Percentiles rank a stretch among this genome's conserved stretches.
Evolutionary conservation across 2,888 invertebrate species (phyloP).

Genomic region (Entomobrya multifasciata): DNA sequence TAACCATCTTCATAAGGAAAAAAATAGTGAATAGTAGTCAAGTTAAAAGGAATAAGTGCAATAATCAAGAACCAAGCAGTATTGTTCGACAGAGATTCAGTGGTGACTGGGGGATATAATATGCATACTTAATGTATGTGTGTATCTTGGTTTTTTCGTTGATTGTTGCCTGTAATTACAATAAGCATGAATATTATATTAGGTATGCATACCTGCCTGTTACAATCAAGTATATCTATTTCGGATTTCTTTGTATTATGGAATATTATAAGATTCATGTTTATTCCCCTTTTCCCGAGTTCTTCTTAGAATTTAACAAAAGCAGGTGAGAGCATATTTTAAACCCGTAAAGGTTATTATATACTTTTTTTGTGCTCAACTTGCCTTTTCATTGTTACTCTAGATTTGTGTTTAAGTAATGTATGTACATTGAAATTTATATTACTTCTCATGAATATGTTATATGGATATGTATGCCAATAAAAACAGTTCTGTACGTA

Average conservation of each 20-base stretch:
- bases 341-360: background rate
- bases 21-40: background rate
- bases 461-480: too few relatives aligned
- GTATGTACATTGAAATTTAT: background rate
- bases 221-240: background rate
- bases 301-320: slow-evolving; percentile 40
- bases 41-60: too few relatives aligned
- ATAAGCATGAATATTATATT: background rate
- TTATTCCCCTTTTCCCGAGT: background rate
- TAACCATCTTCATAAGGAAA: too few relatives aligned
- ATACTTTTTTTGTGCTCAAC: too few relatives aligned
- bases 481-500: background rate
- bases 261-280: background rate
- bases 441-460: too few relatives aligned
- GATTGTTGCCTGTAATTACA: slow-evolving; percentile 17
- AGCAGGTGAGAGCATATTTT: slow-evolving; percentile 5
- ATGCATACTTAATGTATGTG: too few relatives aligned
- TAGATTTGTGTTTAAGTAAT: too few relatives aligned
- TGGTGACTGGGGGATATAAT: slow-evolving; percentile 6
- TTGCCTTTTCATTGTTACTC: background rate
- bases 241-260: background rate
- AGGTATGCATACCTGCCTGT: background rate
- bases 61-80: slow-evolving; percentile 25
- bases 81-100: slow-evolving; percentile 32
- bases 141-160: background rate